Percentiles rank a stretch among this genome's conserved stretches.
These are phyloP conservation scores for Hydrozoanthus tunicans DNA, from an alignment of 64 coral and sea anemone genomes.

Conservation along the genomic window DNA sequence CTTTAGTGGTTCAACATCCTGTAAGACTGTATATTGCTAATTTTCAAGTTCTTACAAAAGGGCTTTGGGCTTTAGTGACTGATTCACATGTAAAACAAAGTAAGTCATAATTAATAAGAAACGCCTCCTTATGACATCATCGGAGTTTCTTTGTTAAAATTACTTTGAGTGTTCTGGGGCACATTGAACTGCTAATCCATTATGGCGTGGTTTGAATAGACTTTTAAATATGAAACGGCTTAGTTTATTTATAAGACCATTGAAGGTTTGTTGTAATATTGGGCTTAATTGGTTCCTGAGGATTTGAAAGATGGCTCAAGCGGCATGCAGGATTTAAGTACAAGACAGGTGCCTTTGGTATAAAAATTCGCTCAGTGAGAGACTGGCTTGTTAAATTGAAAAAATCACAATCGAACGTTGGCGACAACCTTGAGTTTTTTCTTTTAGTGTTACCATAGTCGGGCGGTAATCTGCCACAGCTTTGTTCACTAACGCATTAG, in stretches of 20 bases:
- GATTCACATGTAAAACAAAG: constrained; percentile 33
- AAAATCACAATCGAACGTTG: constrained; percentile 32
- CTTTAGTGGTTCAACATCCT: neutral
- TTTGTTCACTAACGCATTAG: too few relatives aligned
- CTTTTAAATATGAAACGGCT: neutral
- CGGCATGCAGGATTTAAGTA: neutral
- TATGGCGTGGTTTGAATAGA: constrained; percentile 25
- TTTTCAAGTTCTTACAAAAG: constrained; percentile 24
- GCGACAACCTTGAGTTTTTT: neutral
- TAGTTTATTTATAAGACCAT: neutral
- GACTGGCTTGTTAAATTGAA: neutral
- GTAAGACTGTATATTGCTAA: neutral
- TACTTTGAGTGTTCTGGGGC: neutral
- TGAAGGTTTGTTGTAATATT: neutral
- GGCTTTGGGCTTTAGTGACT: neutral
- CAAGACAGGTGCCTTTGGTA: neutral
- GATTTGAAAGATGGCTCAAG: neutral
- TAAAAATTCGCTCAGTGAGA: neutral
- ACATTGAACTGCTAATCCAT: neutral
- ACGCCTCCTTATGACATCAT: constrained; percentile 37
- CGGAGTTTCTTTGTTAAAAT: neutral
- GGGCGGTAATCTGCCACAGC: too few relatives aligned
- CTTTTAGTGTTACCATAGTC: neutral
- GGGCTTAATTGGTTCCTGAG: neutral
- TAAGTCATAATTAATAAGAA: neutral